phyloP scores from a whole-genome alignment of 2,888 invertebrate species.

The Polietes domitor region DNA sequence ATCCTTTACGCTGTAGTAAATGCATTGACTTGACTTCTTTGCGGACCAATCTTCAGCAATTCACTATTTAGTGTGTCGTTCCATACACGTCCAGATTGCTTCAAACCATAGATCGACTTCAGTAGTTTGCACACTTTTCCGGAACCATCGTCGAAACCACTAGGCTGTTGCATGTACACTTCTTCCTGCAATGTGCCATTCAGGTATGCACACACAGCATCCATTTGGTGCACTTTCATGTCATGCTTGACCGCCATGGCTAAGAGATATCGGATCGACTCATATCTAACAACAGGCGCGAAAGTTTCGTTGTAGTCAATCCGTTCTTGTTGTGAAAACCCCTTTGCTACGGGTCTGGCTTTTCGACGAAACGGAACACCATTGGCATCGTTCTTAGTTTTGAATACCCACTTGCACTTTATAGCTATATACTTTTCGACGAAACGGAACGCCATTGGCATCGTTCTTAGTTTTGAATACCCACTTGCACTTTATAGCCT shows the following conservation, averaged over 20 bases:
- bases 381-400: slow-evolving; percentile 7
- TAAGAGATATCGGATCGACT: slow-evolving; percentile 34
- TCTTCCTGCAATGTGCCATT: slow-evolving; percentile 58
- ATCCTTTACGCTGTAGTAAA: too few species aligned
- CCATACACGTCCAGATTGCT: slow-evolving; percentile 54
- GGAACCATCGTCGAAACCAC: slow-evolving; percentile 53
- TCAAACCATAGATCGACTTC: slow-evolving; percentile 49
- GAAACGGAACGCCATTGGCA: too few species aligned
- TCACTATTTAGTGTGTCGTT: slow-evolving; percentile 13
- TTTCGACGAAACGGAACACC: neutral
- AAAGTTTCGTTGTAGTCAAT: slow-evolving; percentile 45
- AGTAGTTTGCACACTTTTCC: slow-evolving; percentile 32
- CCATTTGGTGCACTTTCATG: slow-evolving; percentile 51
- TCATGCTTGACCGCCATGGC: slow-evolving; percentile 6
- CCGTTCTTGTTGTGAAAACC: slow-evolving; percentile 6
- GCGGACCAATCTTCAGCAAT: slow-evolving; percentile 48
- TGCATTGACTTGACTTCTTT: slow-evolving; percentile 49
- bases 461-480: too few species aligned
- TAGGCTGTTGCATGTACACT: slow-evolving; percentile 51
- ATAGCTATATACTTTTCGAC: too few species aligned
- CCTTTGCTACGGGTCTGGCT: slow-evolving; percentile 25
- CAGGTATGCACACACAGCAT: slow-evolving; percentile 60
- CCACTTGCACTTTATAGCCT: slow-evolving; percentile 38
- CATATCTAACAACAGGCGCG: slow-evolving; percentile 39
- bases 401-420: too few species aligned